Evolutionary conservation across 2,888 invertebrate genomes (phyloP).

Genomic region (Coleophora flavipennella): DNA sequence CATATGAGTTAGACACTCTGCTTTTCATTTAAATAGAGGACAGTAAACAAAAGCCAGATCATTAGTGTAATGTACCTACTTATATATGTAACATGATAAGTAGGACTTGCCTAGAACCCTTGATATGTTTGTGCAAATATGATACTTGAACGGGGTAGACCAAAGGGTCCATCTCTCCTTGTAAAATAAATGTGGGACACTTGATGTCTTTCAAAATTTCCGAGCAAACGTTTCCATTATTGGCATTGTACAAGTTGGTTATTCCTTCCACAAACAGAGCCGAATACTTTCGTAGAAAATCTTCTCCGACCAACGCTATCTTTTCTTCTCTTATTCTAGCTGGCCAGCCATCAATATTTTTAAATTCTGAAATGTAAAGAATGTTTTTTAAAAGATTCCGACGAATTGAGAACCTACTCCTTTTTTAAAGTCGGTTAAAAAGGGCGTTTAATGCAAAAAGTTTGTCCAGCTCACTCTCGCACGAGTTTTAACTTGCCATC

Average conservation of each 20-base stretch:
- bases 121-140: slow-evolving; percentile 79
- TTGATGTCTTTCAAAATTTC: slow-evolving; percentile 69
- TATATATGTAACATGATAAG: too few relatives aligned
- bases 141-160: slow-evolving; percentile 82
- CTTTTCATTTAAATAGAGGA: too few relatives aligned
- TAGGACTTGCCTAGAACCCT: slow-evolving; percentile 73
- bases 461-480: too few relatives aligned
- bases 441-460: too few relatives aligned
- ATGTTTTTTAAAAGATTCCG: too few relatives aligned
- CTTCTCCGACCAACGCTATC: slow-evolving; percentile 77
- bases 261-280: slow-evolving; percentile 76
- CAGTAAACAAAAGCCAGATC: too few relatives aligned
- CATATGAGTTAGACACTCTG: too few relatives aligned
- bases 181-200: slow-evolving; percentile 85
- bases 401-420: too few relatives aligned
- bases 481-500: too few relatives aligned
- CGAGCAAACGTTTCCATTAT: slow-evolving; percentile 82
- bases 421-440: too few relatives aligned
- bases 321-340: slow-evolving; percentile 78
- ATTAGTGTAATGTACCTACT: too few relatives aligned
- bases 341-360: slow-evolving; percentile 79
- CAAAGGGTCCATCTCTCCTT: slow-evolving; percentile 87
- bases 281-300: slow-evolving; percentile 76
- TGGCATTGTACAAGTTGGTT: slow-evolving; percentile 71
- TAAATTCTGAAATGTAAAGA: slow-evolving; percentile 50